Base-by-base conservation (phyloP, 2,888 invertebrate genomes). In the Drosophila koepferae region DNA sequence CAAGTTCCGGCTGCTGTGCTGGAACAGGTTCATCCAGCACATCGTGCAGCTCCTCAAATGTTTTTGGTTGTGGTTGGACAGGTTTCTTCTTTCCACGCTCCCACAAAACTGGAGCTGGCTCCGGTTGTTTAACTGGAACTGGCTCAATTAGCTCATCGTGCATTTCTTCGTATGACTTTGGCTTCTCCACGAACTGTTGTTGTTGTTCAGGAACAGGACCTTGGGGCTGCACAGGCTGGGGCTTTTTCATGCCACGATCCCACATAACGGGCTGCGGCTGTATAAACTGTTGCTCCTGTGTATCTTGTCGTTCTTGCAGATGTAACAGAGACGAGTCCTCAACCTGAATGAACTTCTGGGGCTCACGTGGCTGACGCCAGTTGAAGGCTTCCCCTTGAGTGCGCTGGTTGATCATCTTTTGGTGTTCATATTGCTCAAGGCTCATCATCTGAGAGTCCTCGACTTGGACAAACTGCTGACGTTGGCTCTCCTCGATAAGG, bases 21-120 rank as follows among this genome's bases (percentile, higher is more conserved):
- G 64, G 65, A n/a, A 60, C 61, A 40, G 91, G 90, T 59, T 92
- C 91, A 23, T 73, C 60, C 16, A 87, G 64, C 36, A 91, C 89
- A 41, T 88, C 89, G 31, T 88, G 86, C 2, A 75, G 40, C 43
- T 88, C 86, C 41, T 86, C 90, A 46, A 53, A 90, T 7, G 86
- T 76, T 41, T 84, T 69, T 7, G 58, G 73, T 28, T 73, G 61
- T 0, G 74, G 63, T 6, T 84, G 65, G 7, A 63, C 4, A 4
- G 81, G 77, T n/a, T 80, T 85, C 65, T 91, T 92, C 73, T 86
- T 93, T 53, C 88, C 92, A 63, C 82, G 91, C 63, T 86, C 92
- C 93, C 87, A 93, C 91, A 91, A 88, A 1, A 94, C 88, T 0
- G 94, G 94, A 55, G 65, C 61, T 2, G 93, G 92, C 1, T 90